Evolutionary conservation across 2,888 invertebrate genomes (phyloP).

Genomic region (Icerya purchasi): DNA sequence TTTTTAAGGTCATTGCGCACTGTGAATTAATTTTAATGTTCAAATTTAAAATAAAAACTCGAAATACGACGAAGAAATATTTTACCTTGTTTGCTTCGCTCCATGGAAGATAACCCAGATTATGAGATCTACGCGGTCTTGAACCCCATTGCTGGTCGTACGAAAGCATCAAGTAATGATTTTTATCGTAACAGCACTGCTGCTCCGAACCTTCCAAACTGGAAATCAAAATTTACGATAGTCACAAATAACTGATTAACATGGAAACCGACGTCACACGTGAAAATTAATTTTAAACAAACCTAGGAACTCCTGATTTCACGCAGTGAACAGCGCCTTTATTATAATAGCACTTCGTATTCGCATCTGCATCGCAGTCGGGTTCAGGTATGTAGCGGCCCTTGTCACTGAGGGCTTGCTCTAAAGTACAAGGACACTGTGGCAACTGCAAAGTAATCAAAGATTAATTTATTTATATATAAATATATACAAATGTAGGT

Average conservation of each 20-base stretch:
- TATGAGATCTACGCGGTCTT: conserved; percentile 60
- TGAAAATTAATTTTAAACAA: conserved; percentile 17
- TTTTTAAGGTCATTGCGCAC: too few species aligned
- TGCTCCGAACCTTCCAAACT: conserved; percentile 81
- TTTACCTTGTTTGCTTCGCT: conserved; percentile 78
- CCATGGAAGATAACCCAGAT: conserved; percentile 79
- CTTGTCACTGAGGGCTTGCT: conserved; percentile 77
- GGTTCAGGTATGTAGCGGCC: conserved; percentile 79
- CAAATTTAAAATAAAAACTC: neutral
- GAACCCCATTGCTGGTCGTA: conserved; percentile 94
- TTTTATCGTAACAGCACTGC: conserved; percentile 91
- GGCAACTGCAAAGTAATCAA: conserved; percentile 25
- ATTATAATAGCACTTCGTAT: conserved; percentile 70
- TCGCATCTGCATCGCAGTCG: conserved; percentile 76
- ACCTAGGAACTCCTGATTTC: conserved; percentile 74
- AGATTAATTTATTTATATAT: neutral
- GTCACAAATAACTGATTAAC: neutral
- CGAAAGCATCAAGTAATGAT: conserved; percentile 74
- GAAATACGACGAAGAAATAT: neutral
- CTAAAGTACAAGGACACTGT: conserved; percentile 75
- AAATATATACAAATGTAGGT: neutral
- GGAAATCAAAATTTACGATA: conserved; percentile 17
- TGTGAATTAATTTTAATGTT: too few species aligned
- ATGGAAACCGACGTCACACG: too few species aligned
- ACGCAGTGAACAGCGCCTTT: conserved; percentile 83